Base-by-base conservation (phyloP, 1,140 invertebrate species). In the Oedothorax gibbosus region DNA sequence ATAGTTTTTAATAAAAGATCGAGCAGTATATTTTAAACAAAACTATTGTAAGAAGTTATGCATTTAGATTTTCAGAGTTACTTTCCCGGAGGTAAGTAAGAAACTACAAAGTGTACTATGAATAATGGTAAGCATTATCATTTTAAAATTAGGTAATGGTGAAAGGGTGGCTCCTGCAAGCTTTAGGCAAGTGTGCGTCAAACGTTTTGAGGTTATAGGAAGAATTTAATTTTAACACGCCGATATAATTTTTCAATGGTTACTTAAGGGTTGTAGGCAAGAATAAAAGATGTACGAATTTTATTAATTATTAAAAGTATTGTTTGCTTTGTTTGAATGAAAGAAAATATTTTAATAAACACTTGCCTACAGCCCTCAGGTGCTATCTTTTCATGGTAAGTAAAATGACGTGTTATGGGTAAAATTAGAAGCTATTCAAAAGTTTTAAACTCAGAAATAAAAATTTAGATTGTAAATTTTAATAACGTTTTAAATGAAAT, bases 341-440 rank as follows among this genome's bases (percentile, higher is more conserved):
- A 35, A 76, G 62, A 18, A 14, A 18, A 49, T 15, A 5, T 15
- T 14, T 18, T 76, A n/a, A 15, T 3, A 15, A 10, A n/a, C 65
- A 80, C 77, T 69, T 80, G 53, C 77, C 77, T 80, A 80, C 18
- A 56, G 65, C 65, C 65, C 53, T 69, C 77, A 60, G 65, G 77
- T 80, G 64, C 65, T 80, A 50, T 54, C 77, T 51, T 51, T 80
- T 69, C 65, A 15, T 12, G 64, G 7, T 56, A 56, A 56, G 18
- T 69, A 15, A 9, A 21, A 69, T 49, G 11, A 20, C 35, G 35
- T 35, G 1, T 35, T 35, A 35, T 35, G 35, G 35, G 5, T 35
- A 35, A 35, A 35, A 35, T 35, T 35, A 35, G 1, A 35, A 35
- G 35, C 5, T 35, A 35, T 35, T 35, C 35, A 35, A 35, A 35